phyloP scores from a whole-genome alignment of 2,113 vertebrate species.

The Apus apus region DNA sequence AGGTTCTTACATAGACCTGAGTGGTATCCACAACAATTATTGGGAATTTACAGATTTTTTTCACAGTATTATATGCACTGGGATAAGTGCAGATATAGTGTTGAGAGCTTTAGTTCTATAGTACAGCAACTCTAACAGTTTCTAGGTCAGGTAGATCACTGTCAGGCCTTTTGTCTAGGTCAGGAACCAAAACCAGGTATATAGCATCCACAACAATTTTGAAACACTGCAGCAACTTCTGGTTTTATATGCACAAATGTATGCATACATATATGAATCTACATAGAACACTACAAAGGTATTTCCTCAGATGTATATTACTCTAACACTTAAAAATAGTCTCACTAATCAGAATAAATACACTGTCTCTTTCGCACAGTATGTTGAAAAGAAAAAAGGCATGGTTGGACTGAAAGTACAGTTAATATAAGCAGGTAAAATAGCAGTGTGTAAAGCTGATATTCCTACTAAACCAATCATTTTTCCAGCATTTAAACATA shows the following conservation, averaged over 20 bases:
- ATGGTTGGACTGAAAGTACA: neutral
- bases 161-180: neutral
- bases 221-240: neutral
- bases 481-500: slow-evolving; percentile 44
- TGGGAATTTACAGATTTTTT: neutral
- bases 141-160: neutral
- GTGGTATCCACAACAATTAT: neutral
- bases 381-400: neutral
- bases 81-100: neutral
- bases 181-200: neutral
- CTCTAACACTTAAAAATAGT: neutral
- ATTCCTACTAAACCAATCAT: neutral
- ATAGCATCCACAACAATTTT: neutral
- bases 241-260: neutral
- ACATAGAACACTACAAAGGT: neutral
- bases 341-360: neutral
- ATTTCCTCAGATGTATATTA: neutral
- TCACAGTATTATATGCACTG: neutral
- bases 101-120: neutral
- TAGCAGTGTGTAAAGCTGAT: neutral
- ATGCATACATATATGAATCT: neutral
- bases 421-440: slow-evolving; percentile 3
- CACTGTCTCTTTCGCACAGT: neutral
- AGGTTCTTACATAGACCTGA: neutral
- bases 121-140: neutral